Evolutionary conservation across 1,140 invertebrate species (phyloP).

Genomic region (Anastrepha ludens): DNA sequence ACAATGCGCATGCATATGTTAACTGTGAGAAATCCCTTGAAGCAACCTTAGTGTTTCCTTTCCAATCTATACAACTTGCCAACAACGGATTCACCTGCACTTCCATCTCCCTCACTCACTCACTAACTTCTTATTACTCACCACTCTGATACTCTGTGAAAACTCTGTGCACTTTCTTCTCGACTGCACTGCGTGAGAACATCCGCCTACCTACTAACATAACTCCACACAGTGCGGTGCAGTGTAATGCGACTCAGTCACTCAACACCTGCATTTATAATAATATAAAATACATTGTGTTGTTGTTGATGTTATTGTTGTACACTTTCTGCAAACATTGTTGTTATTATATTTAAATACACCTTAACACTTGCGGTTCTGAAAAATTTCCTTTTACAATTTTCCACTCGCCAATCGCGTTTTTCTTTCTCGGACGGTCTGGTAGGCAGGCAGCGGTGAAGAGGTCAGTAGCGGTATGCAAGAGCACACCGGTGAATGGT

Average conservation of each 20-base stretch:
- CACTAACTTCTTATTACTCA: not conserved
- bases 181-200: constrained; percentile 48
- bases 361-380: constrained; percentile 47
- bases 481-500: not conserved
- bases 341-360: constrained; percentile 23
- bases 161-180: not conserved
- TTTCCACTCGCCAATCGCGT: constrained; percentile 13
- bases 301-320: not conserved
- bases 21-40: constrained; percentile 40
- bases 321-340: not conserved
- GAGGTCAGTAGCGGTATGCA: not conserved
- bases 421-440: constrained; percentile 35
- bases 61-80: constrained; percentile 23
- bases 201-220: constrained; percentile 29
- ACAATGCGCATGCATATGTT: constrained; percentile 16
- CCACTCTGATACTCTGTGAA: not conserved
- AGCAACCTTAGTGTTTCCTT: constrained; percentile 17
- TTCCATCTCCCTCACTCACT: not conserved
- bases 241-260: not conserved
- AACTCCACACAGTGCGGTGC: not conserved
- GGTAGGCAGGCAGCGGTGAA: not conserved
- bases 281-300: not conserved
- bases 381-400: constrained; percentile 40
- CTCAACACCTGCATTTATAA: constrained; percentile 47
- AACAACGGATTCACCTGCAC: constrained; percentile 17